Percentiles rank a stretch among this genome's conserved stretches.
Evolutionary conservation across 2,113 vertebrate species (phyloP).

Genomic region (Parotia lawesii): DNA sequence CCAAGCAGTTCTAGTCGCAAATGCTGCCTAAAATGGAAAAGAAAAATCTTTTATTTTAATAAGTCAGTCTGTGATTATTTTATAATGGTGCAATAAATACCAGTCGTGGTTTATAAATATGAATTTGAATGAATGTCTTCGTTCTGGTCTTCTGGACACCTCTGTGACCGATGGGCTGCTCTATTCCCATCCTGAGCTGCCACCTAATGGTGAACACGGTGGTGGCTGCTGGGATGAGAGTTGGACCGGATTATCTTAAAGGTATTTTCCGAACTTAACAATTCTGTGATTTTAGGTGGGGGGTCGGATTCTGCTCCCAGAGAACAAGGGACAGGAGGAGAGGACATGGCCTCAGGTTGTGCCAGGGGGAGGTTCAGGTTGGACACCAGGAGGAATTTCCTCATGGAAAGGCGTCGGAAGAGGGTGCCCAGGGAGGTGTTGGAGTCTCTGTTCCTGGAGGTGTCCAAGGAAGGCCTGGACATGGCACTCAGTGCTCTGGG

Average conservation of each 20-base stretch:
- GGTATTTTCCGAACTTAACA: not conserved
- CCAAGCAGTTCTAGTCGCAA: not conserved
- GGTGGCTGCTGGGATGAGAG: not conserved
- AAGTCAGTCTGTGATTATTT: not conserved
- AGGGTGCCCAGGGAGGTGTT: not conserved
- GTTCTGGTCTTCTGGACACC: rapidly evolving
- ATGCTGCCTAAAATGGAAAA: not conserved
- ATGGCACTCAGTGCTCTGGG: not conserved
- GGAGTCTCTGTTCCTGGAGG: not conserved
- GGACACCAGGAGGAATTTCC: not conserved
- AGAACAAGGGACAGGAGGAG: not conserved
- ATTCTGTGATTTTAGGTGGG: not conserved
- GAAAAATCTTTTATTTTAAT: not conserved
- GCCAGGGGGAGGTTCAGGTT: not conserved
- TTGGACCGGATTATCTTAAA: not conserved
- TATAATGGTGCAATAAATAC: not conserved
- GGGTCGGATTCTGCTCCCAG: rapidly evolving
- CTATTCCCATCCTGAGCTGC: not conserved
- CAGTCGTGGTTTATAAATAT: rapidly evolving
- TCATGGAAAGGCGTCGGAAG: not conserved
- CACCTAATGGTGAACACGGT: not conserved
- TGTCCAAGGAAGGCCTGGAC: rapidly evolving
- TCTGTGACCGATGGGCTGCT: rapidly evolving
- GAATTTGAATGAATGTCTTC: not conserved
- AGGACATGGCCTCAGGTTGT: not conserved